Evolutionary conservation across 2,113 vertebrate genomes (phyloP), one percentile per base, ranked within the genome.

Genomic region (Spea multiplicata): DNA sequence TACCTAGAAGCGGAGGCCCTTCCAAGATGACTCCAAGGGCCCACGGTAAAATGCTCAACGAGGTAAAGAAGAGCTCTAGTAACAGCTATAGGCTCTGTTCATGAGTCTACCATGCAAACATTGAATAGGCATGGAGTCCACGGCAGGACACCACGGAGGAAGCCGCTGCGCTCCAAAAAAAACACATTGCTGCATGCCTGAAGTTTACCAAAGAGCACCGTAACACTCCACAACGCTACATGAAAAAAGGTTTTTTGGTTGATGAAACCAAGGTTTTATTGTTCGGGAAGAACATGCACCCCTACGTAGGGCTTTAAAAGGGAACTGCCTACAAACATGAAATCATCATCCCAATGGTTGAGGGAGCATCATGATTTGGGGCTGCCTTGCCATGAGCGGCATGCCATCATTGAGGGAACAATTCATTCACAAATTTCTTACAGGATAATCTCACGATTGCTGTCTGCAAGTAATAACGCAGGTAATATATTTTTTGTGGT

Each of bases 101-200:
- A 12, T 14, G 12, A 4, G 14, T 3, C 46, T 14, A n/a, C 46
- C 5, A 69, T 69, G 14, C 5, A 69, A 69, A 48, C 45, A 48
- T 14, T 69, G 46, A 72, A 72, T 10, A 57, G 45, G 50, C 44
- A 44, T 72, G 71, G 50, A 4, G 3, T 69, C 6, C 66, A 47
- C n/a, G 66, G 66, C 12, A 69, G 66, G 69, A 72, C 7, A 57
- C 52, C 71, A 44, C 3, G 8, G 71, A 72, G 52, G 71, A 72
- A 72, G 53, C 6, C 50, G 46, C 50, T 30, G 50, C n/a, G 30
- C 8, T 53, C 48, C 50, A 71, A 67, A 67, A 4, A 64, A 8
- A 67, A n/a, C n/a, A 67, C 44, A 67, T 67, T 67, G 65, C 65
- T 45, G 65, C 65, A 44, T 44, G 44, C 46, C 13, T 67, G 10